phyloP scores from a whole-genome alignment of 2,888 invertebrate species.

The Drosophila putrida region DNA sequence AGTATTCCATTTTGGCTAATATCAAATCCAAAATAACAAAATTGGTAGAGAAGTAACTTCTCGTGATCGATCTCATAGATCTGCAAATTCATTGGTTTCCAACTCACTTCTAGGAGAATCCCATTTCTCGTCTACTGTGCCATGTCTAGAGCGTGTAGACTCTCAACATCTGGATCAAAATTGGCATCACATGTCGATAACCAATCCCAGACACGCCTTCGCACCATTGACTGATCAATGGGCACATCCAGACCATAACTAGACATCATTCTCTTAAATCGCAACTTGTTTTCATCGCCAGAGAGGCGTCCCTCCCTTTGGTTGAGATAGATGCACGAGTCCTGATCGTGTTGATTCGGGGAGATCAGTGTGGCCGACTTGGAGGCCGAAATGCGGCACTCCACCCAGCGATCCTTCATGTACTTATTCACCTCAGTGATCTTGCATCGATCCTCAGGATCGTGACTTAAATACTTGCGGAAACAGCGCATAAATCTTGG shows the following conservation, averaged over 20 bases:
- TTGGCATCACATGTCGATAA: slow-evolving; percentile 87
- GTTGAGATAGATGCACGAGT: slow-evolving; percentile 87
- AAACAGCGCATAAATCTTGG: slow-evolving; percentile 90
- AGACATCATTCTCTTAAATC: slow-evolving; percentile 86
- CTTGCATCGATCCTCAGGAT: slow-evolving; percentile 88
- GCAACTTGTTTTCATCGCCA: slow-evolving; percentile 87
- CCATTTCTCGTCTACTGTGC: slow-evolving; percentile 51
- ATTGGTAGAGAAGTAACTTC: slow-evolving; percentile 42
- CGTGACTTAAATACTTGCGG: slow-evolving; percentile 89
- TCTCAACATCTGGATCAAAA: slow-evolving; percentile 84
- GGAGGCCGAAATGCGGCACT: slow-evolving; percentile 86
- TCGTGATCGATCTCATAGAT: slow-evolving; percentile 40
- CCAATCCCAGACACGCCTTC: slow-evolving; percentile 89
- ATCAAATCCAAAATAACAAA: slow-evolving; percentile 23
- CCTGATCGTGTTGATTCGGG: slow-evolving; percentile 84
- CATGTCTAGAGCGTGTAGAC: slow-evolving; percentile 78
- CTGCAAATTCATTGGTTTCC: slow-evolving; percentile 51
- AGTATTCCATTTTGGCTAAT: slow-evolving; percentile 28
- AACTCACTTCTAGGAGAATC: slow-evolving; percentile 5
- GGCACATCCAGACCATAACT: slow-evolving; percentile 89
- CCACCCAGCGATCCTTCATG: slow-evolving; percentile 88
- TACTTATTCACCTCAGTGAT: slow-evolving; percentile 88
- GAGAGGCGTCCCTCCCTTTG: slow-evolving; percentile 86
- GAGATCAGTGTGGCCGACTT: slow-evolving; percentile 86
- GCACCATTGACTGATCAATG: slow-evolving; percentile 88